phyloP scores from a whole-genome alignment of 2,888 invertebrate species.

The Lapara coniferarum region DNA sequence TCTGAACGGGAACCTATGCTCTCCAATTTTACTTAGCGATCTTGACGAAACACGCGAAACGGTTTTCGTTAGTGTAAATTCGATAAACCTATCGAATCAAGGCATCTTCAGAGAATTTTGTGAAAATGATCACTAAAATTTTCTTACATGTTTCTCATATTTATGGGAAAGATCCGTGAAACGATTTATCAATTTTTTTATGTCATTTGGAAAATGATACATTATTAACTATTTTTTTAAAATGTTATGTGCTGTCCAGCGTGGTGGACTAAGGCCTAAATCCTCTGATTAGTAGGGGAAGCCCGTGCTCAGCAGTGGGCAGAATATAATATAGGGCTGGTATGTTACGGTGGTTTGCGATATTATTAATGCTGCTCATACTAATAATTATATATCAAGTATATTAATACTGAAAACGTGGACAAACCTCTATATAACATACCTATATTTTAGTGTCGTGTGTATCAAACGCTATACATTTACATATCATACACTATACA shows the following conservation, averaged over 20 bases:
- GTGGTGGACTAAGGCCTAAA: too few relatives aligned
- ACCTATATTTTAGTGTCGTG: too few relatives aligned
- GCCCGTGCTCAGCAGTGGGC: too few relatives aligned
- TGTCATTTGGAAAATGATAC: background rate
- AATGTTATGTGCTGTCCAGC: too few relatives aligned
- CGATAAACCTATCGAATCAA: conserved; percentile 15
- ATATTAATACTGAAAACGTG: background rate
- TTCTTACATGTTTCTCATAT: background rate
- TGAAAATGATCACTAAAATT: conserved; percentile 8
- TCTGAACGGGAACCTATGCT: conserved; percentile 52
- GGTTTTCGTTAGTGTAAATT: conserved; percentile 25
- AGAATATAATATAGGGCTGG: too few relatives aligned
- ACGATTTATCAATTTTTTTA: background rate
- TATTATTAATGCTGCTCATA: too few relatives aligned
- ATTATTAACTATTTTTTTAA: too few relatives aligned
- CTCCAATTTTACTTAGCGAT: conserved; percentile 45
- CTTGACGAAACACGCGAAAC: conserved; percentile 19
- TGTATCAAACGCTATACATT: too few relatives aligned
- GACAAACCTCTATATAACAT: background rate
- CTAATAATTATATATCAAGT: too few relatives aligned
- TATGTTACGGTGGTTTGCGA: too few relatives aligned
- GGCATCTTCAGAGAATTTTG: background rate
- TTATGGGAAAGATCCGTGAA: background rate
- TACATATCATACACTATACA: background rate
- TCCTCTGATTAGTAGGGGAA: too few relatives aligned